A percentile compares a stretch with the other conserved stretches of the same genome.
These are phyloP conservation scores for Machimus atricapillus DNA, from an alignment of 2,888 invertebrate genomes.

Conservation along the genomic window DNA sequence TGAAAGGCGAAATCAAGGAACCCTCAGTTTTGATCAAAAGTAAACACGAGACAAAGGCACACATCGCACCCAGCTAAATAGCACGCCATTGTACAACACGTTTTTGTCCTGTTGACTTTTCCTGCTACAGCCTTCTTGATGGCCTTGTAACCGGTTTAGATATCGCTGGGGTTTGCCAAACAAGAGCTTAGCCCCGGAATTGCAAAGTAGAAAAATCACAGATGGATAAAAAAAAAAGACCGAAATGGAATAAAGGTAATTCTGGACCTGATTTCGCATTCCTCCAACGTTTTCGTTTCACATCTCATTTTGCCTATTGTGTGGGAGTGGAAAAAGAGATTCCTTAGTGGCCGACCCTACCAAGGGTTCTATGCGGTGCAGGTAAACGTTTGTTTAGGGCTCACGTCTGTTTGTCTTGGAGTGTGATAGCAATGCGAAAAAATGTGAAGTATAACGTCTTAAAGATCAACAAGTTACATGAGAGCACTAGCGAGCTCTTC, in stretches of 20 bases:
- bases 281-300: conserved; percentile 35
- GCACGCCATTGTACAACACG: conserved; percentile 4
- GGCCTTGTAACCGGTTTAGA: conserved; percentile 29
- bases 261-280: conserved; percentile 32
- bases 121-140: conserved; percentile 24
- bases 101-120: conserved; percentile 30
- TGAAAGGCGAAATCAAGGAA: conserved; percentile 33
- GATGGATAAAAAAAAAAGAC: background rate
- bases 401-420: background rate
- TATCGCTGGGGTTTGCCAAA: conserved; percentile 25
- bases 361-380: conserved; percentile 14
- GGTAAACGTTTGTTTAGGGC: conserved; percentile 31
- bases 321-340: conserved; percentile 2
- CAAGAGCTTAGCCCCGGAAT: conserved; percentile 27
- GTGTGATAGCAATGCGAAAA: background rate
- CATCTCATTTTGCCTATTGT: conserved; percentile 38
- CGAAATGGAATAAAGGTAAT: conserved; percentile 26
- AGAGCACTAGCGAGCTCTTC: background rate
- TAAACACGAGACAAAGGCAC: conserved; percentile 8
- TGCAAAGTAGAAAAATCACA: conserved; percentile 40
- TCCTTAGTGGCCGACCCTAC: background rate
- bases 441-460: background rate
- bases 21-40: conserved; percentile 28
- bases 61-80: background rate
- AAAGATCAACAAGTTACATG: conserved; percentile 20